Percentiles rank a stretch among this genome's conserved stretches.
phyloP scores from a whole-genome alignment of 1,140 invertebrate genomes.

The Halesus radiatus region DNA sequence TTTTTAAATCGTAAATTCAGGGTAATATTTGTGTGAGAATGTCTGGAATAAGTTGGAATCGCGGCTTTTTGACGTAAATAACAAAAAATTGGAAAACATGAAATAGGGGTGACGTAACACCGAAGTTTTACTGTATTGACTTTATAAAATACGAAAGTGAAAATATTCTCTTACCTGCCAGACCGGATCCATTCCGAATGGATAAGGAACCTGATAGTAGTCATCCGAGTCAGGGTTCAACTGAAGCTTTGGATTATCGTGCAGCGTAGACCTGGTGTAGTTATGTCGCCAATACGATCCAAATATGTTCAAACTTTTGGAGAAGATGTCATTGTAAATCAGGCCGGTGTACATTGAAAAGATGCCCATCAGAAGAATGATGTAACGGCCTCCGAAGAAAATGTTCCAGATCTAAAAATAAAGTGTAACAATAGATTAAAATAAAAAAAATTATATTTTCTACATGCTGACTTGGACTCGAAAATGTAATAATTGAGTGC shows the following conservation, averaged over 20 bases:
- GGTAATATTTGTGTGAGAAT: no score
- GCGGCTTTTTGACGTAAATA: no score
- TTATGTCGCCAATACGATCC: conserved; percentile 88
- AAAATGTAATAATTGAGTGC: no score
- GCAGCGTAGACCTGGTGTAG: conserved; percentile 71
- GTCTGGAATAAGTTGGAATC: no score
- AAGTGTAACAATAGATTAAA: background rate
- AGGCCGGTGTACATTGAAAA: conserved; percentile 99
- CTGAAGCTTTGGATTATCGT: conserved; percentile 72
- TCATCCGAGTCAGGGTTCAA: conserved; percentile 76
- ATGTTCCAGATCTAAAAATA: conserved; percentile 90
- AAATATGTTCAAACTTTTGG: conserved; percentile 97
- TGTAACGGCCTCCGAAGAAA: conserved; percentile 98
- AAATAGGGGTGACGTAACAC: no score
- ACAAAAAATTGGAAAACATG: no score
- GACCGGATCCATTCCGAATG: conserved; percentile 93
- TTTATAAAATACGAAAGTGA: no score
- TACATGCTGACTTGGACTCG: no score
- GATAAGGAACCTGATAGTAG: conserved; percentile 81
- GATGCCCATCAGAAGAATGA: conserved; percentile 96
- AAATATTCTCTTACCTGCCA: conserved; percentile 79
- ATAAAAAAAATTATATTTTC: no score
- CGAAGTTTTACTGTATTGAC: no score
- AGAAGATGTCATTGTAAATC: conserved; percentile 99
- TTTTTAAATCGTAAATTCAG: no score